Evolutionary conservation across 2,113 vertebrate genomes (phyloP).

Genomic region (Cranoglanis bouderius): DNA sequence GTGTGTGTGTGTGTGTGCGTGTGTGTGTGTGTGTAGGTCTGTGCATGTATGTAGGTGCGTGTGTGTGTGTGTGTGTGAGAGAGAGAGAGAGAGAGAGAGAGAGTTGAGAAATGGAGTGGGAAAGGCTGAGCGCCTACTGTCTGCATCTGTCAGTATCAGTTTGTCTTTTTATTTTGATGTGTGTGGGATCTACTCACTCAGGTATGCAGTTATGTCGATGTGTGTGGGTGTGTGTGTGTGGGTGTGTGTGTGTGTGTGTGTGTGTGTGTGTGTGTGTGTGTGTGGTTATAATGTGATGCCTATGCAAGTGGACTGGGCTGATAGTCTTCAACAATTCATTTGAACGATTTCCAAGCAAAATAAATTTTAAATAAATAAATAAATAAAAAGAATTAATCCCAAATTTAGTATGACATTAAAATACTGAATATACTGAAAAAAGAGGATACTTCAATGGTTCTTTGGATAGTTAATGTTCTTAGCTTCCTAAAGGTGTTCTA

Average conservation of each 20-base stretch:
- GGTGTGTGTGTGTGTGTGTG: not conserved
- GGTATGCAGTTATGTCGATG: conserved; percentile 27
- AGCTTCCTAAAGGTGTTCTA: not conserved
- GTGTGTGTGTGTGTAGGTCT: not conserved
- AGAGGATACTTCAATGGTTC: not conserved
- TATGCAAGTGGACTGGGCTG: not conserved
- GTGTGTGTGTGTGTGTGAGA: not conserved
- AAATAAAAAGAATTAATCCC: not conserved
- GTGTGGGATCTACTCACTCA: conserved; percentile 14
- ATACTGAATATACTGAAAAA: not conserved
- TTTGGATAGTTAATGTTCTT: not conserved
- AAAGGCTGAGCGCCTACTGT: conserved; percentile 12
- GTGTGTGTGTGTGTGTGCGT: not conserved
- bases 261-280: not conserved
- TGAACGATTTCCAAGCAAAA: conserved; percentile 6
- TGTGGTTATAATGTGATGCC: not conserved
- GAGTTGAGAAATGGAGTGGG: not conserved
- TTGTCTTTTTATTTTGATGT: conserved; percentile 28
- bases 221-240: not conserved
- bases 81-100: not conserved
- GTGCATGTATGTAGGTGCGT: not conserved
- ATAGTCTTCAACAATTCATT: conserved; percentile 10
- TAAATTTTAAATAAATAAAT: no score
- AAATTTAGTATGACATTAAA: not conserved
- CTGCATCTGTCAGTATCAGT: conserved; percentile 48